Conservation (phyloP, 2,888 invertebrate species). For the Harpagoxenus sublaevis region DNA sequence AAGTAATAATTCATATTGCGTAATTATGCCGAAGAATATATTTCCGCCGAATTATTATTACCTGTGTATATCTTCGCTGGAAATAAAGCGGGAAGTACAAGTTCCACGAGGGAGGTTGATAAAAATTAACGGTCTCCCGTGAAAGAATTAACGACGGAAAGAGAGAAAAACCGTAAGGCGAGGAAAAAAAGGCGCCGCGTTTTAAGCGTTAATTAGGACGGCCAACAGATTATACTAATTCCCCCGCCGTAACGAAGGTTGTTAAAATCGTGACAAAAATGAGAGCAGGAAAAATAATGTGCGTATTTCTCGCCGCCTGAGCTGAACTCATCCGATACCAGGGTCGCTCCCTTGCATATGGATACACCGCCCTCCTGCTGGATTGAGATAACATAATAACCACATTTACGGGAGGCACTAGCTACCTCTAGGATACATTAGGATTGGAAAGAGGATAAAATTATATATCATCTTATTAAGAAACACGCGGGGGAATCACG, state of each 20-base stretch:
- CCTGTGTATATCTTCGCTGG: conserved; percentile 37
- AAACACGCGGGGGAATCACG: background rate
- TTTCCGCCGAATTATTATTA: conserved; percentile 32
- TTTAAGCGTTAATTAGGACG: conserved; percentile 69
- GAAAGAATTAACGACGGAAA: conserved; percentile 55
- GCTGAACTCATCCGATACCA: conserved; percentile 59
- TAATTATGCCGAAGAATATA: conserved; percentile 22
- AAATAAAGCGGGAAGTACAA: conserved; percentile 44
- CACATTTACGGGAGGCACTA: conserved; percentile 77
- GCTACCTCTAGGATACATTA: conserved; percentile 76
- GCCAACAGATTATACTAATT: conserved; percentile 68
- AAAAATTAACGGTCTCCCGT: conserved; percentile 59
- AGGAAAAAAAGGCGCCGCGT: conserved; percentile 44
- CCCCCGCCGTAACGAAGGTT: conserved; percentile 65
- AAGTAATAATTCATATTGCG: background rate
- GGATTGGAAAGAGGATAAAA: conserved; percentile 75
- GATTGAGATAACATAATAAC: conserved; percentile 81
- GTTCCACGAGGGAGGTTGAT: conserved; percentile 43
- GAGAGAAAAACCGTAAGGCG: conserved; percentile 55
- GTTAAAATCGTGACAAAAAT: conserved; percentile 65
- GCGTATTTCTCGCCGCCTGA: conserved; percentile 54
- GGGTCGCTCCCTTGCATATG: conserved; percentile 57
- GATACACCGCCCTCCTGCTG: conserved; percentile 73
- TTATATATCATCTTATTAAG: conserved; percentile 59
- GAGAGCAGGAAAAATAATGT: conserved; percentile 68